Conservation (phyloP, 1,140 invertebrate species). For the Lucilia cuprina region DNA sequence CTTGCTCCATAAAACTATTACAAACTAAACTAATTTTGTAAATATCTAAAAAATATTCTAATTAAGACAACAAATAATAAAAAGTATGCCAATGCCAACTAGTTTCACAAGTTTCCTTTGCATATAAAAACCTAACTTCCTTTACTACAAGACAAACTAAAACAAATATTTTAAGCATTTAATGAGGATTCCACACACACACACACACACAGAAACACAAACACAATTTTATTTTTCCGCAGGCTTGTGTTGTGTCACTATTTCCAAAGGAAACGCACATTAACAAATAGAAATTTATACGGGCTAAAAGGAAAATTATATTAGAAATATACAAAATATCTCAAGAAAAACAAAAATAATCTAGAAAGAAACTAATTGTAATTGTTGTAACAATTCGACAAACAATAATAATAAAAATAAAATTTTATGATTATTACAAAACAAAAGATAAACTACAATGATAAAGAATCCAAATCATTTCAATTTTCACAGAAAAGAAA, state of each 20-base stretch:
- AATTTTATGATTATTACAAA: neutral
- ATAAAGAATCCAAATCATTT: neutral
- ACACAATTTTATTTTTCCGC: neutral
- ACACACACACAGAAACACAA: neutral
- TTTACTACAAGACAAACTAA: neutral
- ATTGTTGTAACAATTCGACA: conserved; percentile 11
- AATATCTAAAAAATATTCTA: no score
- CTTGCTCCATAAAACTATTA: no score
- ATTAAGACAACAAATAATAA: no score
- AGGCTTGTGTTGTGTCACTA: no score
- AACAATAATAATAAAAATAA: neutral
- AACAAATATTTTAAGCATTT: neutral
- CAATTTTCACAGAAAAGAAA: no score
- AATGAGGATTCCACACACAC: neutral
- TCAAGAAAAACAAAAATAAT: neutral
- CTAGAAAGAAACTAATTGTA: neutral
- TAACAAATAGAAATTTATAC: neutral
- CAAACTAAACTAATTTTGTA: no score
- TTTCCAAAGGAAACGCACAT: no score
- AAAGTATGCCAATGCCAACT: no score
- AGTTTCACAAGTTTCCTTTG: no score
- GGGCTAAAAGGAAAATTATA: neutral
- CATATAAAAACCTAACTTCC: no score
- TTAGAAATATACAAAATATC: neutral
- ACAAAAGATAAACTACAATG: neutral